Conservation (phyloP, 2,888 invertebrate genomes). For the Aphodius sticticus region DNA sequence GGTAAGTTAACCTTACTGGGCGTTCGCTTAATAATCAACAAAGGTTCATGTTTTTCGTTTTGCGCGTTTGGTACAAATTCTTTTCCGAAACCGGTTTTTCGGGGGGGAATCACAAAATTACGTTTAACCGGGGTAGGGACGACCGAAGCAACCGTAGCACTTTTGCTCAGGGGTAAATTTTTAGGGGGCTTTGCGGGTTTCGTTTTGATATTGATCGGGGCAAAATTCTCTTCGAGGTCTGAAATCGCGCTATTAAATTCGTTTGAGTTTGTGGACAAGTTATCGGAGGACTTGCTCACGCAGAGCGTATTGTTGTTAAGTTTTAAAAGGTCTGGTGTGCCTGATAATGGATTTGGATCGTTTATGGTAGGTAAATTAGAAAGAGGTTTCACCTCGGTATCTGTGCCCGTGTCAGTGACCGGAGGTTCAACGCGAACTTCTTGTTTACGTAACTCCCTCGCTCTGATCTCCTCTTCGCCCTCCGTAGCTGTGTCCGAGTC, state of each 20-base stretch:
- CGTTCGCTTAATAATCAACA: slow-evolving; percentile 58
- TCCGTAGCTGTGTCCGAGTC: slow-evolving; percentile 77
- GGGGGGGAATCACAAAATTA: slow-evolving; percentile 54
- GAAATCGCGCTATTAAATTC: slow-evolving; percentile 58
- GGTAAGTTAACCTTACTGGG: slow-evolving; percentile 59
- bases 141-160: slow-evolving; percentile 39
- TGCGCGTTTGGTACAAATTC: slow-evolving; percentile 54
- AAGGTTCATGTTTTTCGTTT: slow-evolving; percentile 53
- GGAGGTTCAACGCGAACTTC: slow-evolving; percentile 73
- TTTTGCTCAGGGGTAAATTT: slow-evolving; percentile 34
- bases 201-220: neutral
- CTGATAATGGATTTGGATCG: slow-evolving; percentile 30
- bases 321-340: slow-evolving; percentile 33
- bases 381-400: slow-evolving; percentile 71
- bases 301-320: slow-evolving; percentile 39
- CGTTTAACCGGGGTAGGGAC: slow-evolving; percentile 43
- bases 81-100: slow-evolving; percentile 53
- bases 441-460: slow-evolving; percentile 71
- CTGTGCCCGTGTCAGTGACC: slow-evolving; percentile 69
- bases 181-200: slow-evolving; percentile 39
- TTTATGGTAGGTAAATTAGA: slow-evolving; percentile 45
- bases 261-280: slow-evolving; percentile 51
- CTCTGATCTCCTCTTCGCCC: slow-evolving; percentile 74
- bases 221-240: slow-evolving; percentile 46
- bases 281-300: slow-evolving; percentile 52